phyloP scores from a whole-genome alignment of 2,888 invertebrate genomes.

The Scrobipalpa costella region DNA sequence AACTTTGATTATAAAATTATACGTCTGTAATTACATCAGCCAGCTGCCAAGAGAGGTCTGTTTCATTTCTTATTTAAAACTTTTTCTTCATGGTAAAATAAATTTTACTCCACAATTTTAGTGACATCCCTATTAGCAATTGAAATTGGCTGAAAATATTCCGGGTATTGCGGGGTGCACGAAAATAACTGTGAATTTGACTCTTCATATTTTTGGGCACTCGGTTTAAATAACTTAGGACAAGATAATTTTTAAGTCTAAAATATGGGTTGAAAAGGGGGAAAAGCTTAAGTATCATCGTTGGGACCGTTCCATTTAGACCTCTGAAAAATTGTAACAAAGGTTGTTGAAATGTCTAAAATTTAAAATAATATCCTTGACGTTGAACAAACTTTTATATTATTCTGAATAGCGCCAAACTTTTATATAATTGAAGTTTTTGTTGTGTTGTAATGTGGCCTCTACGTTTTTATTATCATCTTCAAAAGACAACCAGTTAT shows the following conservation, averaged over 20 bases:
- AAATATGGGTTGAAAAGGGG: neutral
- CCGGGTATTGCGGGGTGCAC: neutral
- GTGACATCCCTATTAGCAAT: neutral
- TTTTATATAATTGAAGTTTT: no score
- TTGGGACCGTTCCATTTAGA: neutral
- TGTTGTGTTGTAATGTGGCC: no score
- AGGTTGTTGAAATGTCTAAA: no score
- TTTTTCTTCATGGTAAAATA: slow-evolving; percentile 16
- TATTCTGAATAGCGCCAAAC: no score
- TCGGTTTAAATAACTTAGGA: neutral
- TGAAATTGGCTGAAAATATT: neutral
- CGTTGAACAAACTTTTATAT: no score
- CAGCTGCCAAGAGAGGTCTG: slow-evolving; percentile 28
- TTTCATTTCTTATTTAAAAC: slow-evolving; percentile 24
- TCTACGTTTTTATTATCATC: no score
- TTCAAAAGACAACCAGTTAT: no score
- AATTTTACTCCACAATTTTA: neutral
- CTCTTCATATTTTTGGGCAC: neutral
- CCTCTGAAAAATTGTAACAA: no score
- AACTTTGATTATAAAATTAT: slow-evolving; percentile 16
- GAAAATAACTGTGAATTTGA: neutral
- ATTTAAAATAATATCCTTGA: no score
- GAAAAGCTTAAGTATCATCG: neutral
- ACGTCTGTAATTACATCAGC: slow-evolving; percentile 29
- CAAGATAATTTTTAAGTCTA: neutral